Percentiles rank a stretch among this genome's conserved stretches.
phyloP scores from a whole-genome alignment of 2,888 invertebrate genomes.

The Leptinotarsa rubiginosa region DNA sequence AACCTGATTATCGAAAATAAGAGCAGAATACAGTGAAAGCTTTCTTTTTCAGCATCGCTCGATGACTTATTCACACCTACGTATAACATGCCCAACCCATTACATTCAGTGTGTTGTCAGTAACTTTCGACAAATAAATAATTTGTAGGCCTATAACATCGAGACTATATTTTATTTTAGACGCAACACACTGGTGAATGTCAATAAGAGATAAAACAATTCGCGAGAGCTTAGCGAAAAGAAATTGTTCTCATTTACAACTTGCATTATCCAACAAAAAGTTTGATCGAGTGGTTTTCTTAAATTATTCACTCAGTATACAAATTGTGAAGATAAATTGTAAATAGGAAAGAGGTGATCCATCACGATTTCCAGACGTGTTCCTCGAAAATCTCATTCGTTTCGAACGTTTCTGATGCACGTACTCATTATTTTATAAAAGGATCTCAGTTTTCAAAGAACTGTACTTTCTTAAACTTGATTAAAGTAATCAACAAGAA shows the following conservation, averaged over 20 bases:
- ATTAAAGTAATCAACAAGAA: conserved; percentile 5
- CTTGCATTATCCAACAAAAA: background rate
- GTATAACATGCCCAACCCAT: conserved; percentile 1
- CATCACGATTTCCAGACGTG: no score
- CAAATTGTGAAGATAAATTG: no score
- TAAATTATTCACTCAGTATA: no score
- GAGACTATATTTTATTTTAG: background rate
- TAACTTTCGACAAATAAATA: conserved; percentile 1
- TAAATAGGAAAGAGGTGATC: no score
- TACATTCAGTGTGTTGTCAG: background rate
- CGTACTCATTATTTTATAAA: no score
- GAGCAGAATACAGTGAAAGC: background rate
- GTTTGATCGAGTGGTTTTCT: background rate
- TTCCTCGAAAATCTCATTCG: no score
- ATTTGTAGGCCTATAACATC: background rate
- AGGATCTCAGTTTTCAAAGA: background rate
- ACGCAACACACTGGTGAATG: background rate
- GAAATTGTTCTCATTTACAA: background rate
- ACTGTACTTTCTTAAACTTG: background rate
- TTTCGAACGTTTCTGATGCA: no score
- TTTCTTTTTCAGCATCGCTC: background rate
- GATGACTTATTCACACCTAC: background rate
- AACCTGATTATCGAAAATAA: background rate
- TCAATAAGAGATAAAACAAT: background rate
- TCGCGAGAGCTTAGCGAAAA: background rate